Percentiles rank a stretch among this genome's conserved stretches.
phyloP scores from a whole-genome alignment of 37 sponge, comb jelly and placozoan genomes.

The Diacarnus erythraeanus region DNA sequence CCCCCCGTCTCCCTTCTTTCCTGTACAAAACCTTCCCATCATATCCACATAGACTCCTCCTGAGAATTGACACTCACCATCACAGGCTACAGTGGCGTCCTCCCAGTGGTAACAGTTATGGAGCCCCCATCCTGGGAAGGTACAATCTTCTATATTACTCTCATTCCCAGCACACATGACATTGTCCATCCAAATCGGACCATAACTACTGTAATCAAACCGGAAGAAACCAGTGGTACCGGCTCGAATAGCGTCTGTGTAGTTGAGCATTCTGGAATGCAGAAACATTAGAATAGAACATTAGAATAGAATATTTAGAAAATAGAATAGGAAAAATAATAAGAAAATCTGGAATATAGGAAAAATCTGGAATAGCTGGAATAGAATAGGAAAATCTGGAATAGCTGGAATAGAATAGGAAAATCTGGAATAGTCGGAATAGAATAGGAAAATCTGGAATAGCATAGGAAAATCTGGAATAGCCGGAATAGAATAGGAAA shows the following conservation, averaged over 20 bases:
- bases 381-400: too few species aligned
- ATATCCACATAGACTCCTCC: conserved; percentile 7
- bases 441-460: too few species aligned
- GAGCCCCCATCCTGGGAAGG: conserved; percentile 75
- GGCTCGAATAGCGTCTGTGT: conserved; percentile 19
- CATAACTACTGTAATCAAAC: neutral
- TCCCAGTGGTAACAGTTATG: conserved; percentile 62
- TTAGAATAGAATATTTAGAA: neutral
- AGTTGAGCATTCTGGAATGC: conserved; percentile 37
- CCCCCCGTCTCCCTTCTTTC: too few species aligned
- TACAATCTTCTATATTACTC: conserved; percentile 45
- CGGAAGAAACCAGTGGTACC: neutral
- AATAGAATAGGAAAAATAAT: neutral
- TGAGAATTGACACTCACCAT: conserved; percentile 50
- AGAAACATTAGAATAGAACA: neutral
- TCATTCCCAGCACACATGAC: conserved; percentile 72
- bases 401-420: too few species aligned
- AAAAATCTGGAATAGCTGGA: too few species aligned
- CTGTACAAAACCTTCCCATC: neutral
- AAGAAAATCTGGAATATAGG: too few species aligned
- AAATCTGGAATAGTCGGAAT: too few species aligned
- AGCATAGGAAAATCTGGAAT: too few species aligned
- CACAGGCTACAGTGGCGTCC: conserved; percentile 60
- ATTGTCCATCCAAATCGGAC: conserved; percentile 75
- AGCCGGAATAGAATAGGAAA: neutral